Evolutionary conservation across 2,888 invertebrate genomes (phyloP), one percentile per base, ranked within the genome.

Genomic region (Corbicula japonica): DNA sequence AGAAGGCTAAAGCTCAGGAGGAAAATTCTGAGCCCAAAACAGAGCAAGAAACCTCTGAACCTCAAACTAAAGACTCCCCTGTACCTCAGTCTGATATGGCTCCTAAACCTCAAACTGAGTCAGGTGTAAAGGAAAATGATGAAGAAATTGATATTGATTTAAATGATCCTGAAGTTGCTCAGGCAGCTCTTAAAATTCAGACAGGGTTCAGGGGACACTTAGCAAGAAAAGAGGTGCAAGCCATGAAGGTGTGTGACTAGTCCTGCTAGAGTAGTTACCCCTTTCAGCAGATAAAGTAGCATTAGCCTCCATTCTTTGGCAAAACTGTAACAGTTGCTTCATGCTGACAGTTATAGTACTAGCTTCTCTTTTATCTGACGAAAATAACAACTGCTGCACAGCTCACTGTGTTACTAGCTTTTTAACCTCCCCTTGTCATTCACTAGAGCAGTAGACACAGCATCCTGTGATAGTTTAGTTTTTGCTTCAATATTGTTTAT

Each of bases 141-240:
- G 52, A 83, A 30, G 85, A 87, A 60, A 87, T 88, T 74, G 83
- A 92, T 83, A 90, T 92, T 81, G 92, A 93, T 78, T 86, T 92
- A 32, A 86, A 83, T 65, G 92, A 92, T 65, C 91, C 92, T 6
- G 92, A 93, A 46, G 90, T 91, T 18, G 86, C 87, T 65, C 85
- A 88, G 74, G 92, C 93, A 21, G 92, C 92, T 15, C 65, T 88
- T 10, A 92, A 90, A 83, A 93, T 92, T 78, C 93, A 93, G 83
- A 87, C 92, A 38, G 86, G 87, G n/a, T 92, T 89, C 83, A 87
- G 87, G 73, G 92, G 92, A 46, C 86, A 87, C 76, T 79, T 86
- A 71, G 78, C 87, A 21, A 76, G 92, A n/a, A 84, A 89, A 77
- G 87, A 89, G 34, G 52, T 90, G 26, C 79, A 82, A 30, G 71